A percentile compares a stretch with the other conserved stretches of the same genome.
Conservation (phyloP, 2,797 vertebrate species). For the Syncerus caffer region DNA sequence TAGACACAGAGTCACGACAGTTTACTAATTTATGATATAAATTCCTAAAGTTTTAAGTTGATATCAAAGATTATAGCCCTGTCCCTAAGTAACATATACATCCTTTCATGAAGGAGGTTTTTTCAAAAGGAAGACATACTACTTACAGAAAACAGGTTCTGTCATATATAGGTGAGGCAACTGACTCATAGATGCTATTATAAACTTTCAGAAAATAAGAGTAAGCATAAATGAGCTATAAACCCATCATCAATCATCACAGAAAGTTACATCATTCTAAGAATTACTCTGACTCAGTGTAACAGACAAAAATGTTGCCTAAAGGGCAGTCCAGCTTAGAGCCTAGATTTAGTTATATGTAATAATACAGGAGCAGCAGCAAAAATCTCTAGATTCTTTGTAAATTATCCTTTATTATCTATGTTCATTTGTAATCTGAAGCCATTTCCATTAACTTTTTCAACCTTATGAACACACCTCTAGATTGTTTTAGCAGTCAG, state of each 20-base stretch:
- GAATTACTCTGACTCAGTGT: conserved; percentile 47
- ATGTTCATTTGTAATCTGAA: background rate
- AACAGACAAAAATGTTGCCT: conserved; percentile 35
- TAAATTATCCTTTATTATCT: conserved; percentile 22
- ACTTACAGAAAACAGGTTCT: background rate
- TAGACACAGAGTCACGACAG: background rate
- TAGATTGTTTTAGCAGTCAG: background rate
- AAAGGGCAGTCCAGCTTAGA: background rate
- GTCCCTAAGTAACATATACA: background rate
- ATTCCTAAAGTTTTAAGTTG: conserved; percentile 1
- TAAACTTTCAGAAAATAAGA: conserved; percentile 53
- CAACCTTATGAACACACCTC: background rate
- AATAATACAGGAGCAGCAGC: background rate
- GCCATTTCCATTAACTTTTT: conserved; percentile 24
- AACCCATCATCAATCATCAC: conserved; percentile 33
- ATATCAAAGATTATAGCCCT: background rate
- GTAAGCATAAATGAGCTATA: conserved; percentile 58
- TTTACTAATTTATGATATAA: conserved; percentile 24
- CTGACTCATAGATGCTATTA: conserved; percentile 17
- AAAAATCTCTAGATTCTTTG: background rate
- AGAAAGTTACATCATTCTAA: conserved; percentile 20
- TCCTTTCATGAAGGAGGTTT: background rate
- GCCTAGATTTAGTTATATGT: background rate
- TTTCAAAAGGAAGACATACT: conserved; percentile 16
- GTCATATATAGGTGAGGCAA: conserved; percentile 3